phyloP scores from a whole-genome alignment of 1,140 invertebrate species.

The Campodea augens region DNA sequence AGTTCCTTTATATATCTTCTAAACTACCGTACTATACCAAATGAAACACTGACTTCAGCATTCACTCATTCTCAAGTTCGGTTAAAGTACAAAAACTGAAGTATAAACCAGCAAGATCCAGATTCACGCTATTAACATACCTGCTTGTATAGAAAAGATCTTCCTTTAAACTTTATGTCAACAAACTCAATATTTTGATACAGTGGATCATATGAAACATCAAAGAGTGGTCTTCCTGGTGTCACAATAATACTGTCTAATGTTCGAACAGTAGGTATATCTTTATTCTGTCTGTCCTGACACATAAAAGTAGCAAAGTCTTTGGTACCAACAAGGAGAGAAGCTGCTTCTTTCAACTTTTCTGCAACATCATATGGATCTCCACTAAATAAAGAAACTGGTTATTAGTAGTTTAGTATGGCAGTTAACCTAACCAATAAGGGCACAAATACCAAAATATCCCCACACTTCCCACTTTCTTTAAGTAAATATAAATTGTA shows the following conservation, averaged over 20 bases:
- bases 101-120: not conserved
- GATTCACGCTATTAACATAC: constrained; percentile 21
- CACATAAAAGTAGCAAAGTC: constrained; percentile 47
- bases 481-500: too few relatives aligned
- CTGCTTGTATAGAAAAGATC: constrained; percentile 53
- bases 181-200: constrained; percentile 34
- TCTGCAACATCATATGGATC: constrained; percentile 34
- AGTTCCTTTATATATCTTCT: too few relatives aligned
- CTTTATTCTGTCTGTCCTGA: constrained; percentile 14
- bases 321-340: constrained; percentile 36
- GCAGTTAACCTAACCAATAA: too few relatives aligned
- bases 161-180: constrained; percentile 36
- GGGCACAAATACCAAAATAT: too few relatives aligned
- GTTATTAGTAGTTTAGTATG: too few relatives aligned
- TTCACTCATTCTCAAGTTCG: too few relatives aligned
- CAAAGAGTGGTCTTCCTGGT: constrained; percentile 18
- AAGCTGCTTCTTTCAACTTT: constrained; percentile 28
- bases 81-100: too few relatives aligned
- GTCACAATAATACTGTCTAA: constrained; percentile 11
- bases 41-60: not conserved
- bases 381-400: constrained; percentile 27
- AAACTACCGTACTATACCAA: not conserved
- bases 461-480: too few relatives aligned
- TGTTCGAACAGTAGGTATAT: constrained; percentile 4
- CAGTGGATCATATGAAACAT: constrained; percentile 22